Conservation (phyloP, 2,888 invertebrate species). For the Tholera decimalis region DNA sequence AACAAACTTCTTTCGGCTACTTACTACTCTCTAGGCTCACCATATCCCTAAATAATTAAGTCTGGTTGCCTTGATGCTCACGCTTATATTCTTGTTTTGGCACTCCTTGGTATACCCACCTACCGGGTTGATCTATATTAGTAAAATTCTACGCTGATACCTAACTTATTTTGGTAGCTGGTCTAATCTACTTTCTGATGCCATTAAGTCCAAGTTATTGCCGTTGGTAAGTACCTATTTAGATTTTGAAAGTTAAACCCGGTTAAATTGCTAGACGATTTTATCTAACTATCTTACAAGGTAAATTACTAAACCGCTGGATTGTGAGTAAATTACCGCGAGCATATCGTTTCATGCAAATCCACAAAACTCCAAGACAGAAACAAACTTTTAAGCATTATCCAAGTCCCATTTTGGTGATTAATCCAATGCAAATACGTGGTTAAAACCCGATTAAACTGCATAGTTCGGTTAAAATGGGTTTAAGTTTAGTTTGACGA, state of each 20-base stretch:
- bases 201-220: neutral
- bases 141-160: no score
- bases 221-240: neutral
- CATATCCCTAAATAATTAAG: no score
- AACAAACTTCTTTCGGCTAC: no score
- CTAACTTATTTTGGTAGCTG: neutral
- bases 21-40: no score
- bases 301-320: constrained; percentile 43
- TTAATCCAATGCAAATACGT: constrained; percentile 52
- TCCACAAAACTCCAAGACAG: constrained; percentile 43
- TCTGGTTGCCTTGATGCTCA: no score
- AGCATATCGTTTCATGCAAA: constrained; percentile 36
- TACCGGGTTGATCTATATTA: no score
- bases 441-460: constrained; percentile 48
- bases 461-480: constrained; percentile 13
- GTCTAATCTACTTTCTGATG: neutral
- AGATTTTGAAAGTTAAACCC: constrained; percentile 22
- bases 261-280: constrained; percentile 12
- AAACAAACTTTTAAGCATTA: constrained; percentile 56
- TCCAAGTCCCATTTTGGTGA: constrained; percentile 44
- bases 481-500: constrained; percentile 18
- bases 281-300: constrained; percentile 34
- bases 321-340: constrained; percentile 37
- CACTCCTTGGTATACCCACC: no score
- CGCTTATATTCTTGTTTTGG: no score